Evolutionary conservation across 2,113 vertebrate genomes (phyloP).

Genomic region (Tetrao urogallus): DNA sequence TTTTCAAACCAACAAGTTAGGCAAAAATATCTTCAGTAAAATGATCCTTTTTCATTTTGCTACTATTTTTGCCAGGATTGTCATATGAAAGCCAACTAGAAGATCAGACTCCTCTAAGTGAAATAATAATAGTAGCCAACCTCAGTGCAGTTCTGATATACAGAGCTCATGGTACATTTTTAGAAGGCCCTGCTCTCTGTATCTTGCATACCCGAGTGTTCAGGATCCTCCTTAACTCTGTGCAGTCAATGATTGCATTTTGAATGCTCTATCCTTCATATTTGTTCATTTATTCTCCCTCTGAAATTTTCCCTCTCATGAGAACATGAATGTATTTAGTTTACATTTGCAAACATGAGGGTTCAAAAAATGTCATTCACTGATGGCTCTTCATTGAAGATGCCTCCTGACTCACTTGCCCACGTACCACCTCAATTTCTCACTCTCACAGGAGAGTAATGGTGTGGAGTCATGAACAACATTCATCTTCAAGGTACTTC

Average conservation of each 20-base stretch:
- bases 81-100: not conserved
- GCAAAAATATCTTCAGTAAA: not conserved
- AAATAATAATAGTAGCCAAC: not conserved
- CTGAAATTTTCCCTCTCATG: no score
- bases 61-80: not conserved
- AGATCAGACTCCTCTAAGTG: not conserved
- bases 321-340: no score
- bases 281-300: not conserved
- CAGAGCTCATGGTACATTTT: not conserved
- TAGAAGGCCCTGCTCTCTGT: not conserved
- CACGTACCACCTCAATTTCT: fast-evolving
- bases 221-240: not conserved
- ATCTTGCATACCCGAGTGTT: not conserved
- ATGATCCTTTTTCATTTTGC: not conserved
- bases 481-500: not conserved
- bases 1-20: not conserved
- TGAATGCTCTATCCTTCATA: not conserved
- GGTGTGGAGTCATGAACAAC: fast-evolving
- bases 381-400: not conserved
- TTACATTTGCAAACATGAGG: not conserved
- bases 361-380: not conserved
- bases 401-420: not conserved
- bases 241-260: not conserved
- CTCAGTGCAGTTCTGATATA: not conserved
- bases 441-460: fast-evolving